Base-by-base conservation (phyloP, 1,140 invertebrate species). In the Heliconius congener region DNA sequence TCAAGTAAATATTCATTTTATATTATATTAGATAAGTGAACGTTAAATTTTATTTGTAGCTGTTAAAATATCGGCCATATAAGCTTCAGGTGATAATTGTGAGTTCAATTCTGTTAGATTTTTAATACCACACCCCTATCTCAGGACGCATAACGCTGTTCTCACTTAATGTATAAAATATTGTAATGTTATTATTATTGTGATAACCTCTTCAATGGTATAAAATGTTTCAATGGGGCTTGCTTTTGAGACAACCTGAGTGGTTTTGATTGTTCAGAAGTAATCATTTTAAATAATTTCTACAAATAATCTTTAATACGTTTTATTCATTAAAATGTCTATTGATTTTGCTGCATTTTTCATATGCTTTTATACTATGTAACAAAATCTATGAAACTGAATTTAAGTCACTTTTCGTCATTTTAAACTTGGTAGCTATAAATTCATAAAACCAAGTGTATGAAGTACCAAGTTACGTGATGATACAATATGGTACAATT, bases 121-220 rank as follows among this genome's bases (percentile, higher is more conserved):
- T 71, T 37, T 73, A 82, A 79, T 13, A 42, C 85, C 81, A 71
- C 77, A 75, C 37, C 77, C 71, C 76, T 88, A 90, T 87, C 86
- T 88, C 77, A 83, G 76, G 79, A 85, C 76, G 85, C 80, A 86
- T 86, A 85, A 88, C 42, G 85, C 78, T 78, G 82, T 83, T 82
- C 79, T 85, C 82, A 87, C 88, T 91, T 91, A 91, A 91, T 90
- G 89, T 88, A 90, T 86, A 90, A 89, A 91, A 91, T 92, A 91
- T 92, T 91, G 84, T 93, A 93, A 93, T 91, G 90, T 91, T 93
- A 90, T 91, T 91, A 91, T 91, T 91, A 91, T 92, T 88, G 82
- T 88, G 88, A 90, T 91, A 91, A 90, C 86, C 77, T 86, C 83
- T 86, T 85, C 82, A 90, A 70, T 74, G 71, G 85, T 82, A 87